Base-by-base conservation (phyloP, 1,140 invertebrate species). In the Papilio machaon region DNA sequence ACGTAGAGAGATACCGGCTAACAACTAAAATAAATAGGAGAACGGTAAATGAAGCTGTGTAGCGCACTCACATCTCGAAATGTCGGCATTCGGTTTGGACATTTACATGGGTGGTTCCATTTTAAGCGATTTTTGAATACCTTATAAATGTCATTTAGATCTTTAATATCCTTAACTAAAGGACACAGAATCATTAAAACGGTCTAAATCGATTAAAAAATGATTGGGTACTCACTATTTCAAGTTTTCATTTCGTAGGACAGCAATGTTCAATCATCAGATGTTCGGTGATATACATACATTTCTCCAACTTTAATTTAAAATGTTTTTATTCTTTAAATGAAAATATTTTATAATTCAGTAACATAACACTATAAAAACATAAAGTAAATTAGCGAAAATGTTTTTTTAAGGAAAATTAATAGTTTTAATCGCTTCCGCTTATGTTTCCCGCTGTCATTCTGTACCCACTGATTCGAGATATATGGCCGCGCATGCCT, bases 21-120 rank as follows among this genome's bases (percentile, higher is more conserved):
- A 89, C 89, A 87, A 88, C 86, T 87, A 83, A 91, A 89, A 91
- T 91, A 92, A 91, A 91, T 92, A 91, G 87, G 76, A 83, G 84
- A 89, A 89, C 89, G 89, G 89, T 91, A 89, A 90, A 93, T 89
- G 85, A 90, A 89, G 88, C 81, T 90, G 87, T 88, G 85, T 86
- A 84, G 82, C 80, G 80, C 77, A 81, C 79, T 80, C 35, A 35
- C 30, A 75, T 86, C 85, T 87, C 84, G 83, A 89, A 86, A 87
- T 78, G 80, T 83, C 73, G 77, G 79, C 80, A 81, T 80, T 81
- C 70, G 79, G 75, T 13, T 19, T 15, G 64, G 79, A 60, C 64
- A 75, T 47, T 38, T 64, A 64, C 76, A 64, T 52, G 81, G 35
- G 70, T 49, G 60, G 73, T 58, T 49, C 8, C 23, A 80, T 58